These are phyloP conservation scores for Mythimna lalbum DNA, from an alignment of 2,888 invertebrate species.

Conservation along the genomic window DNA sequence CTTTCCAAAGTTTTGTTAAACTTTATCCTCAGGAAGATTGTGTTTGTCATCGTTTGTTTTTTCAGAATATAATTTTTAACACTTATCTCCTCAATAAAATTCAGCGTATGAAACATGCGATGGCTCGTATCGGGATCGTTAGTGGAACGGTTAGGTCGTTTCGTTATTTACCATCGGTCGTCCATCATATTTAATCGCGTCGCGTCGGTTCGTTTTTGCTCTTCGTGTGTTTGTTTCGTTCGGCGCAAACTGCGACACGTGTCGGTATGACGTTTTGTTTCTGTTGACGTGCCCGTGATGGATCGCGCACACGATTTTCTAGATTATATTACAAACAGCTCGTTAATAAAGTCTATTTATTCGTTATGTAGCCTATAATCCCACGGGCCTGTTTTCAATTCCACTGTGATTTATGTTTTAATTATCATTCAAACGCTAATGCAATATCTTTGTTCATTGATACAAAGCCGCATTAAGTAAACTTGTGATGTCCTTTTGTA, in stretches of 20 bases:
- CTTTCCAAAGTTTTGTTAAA: conserved; percentile 54
- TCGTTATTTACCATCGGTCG: conserved; percentile 80
- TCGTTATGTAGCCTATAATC: conserved; percentile 20
- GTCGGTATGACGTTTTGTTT: conserved; percentile 76
- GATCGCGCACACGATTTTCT: conserved; percentile 70
- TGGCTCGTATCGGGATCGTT: conserved; percentile 79
- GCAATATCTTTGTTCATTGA: conserved; percentile 14
- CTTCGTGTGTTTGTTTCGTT: conserved; percentile 68
- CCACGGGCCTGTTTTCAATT: conserved; percentile 12
- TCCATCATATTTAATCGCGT: conserved; percentile 87
- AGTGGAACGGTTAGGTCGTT: conserved; percentile 82
- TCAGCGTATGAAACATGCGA: conserved; percentile 77
- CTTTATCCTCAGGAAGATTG: conserved; percentile 44
- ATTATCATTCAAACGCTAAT: conserved; percentile 29
- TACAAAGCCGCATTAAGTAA: conserved; percentile 25
- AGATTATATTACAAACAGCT: conserved; percentile 56
- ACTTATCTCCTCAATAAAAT: conserved; percentile 78
- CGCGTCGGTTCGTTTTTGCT: conserved; percentile 75
- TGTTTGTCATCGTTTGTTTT: conserved; percentile 51
- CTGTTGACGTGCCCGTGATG: conserved; percentile 74
- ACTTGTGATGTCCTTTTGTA: conserved; percentile 41
- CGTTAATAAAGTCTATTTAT: conserved; percentile 48
- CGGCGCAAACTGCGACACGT: conserved; percentile 76
- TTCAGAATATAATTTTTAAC: conserved; percentile 66
- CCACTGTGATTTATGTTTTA: conserved; percentile 26